phyloP scores from a whole-genome alignment of 2,888 invertebrate genomes.

The Acheta domesticus region DNA sequence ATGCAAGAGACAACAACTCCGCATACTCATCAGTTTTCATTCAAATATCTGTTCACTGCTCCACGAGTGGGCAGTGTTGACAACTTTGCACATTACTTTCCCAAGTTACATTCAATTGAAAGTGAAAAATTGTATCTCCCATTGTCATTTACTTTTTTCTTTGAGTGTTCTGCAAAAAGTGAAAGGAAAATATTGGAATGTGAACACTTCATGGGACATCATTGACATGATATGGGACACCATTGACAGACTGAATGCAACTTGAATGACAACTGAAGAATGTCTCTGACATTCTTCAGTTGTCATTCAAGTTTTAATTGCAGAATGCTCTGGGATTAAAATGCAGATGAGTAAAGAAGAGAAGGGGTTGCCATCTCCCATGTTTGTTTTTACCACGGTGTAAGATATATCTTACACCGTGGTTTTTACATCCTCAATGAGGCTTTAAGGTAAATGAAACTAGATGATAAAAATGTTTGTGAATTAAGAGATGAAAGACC shows the following conservation, averaged over 20 bases:
- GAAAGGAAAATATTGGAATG: background rate
- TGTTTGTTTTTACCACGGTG: no score
- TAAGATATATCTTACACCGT: no score
- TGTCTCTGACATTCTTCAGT: no score
- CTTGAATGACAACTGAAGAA: background rate
- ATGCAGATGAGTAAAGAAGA: background rate
- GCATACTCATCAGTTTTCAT: no score
- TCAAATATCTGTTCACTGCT: no score
- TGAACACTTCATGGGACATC: background rate
- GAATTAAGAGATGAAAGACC: no score
- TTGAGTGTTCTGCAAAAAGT: background rate
- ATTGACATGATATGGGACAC: no score
- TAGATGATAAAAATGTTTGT: conserved; percentile 1
- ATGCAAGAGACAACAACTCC: no score
- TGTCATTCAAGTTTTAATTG: no score
- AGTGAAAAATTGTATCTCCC: background rate
- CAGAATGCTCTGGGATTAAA: background rate
- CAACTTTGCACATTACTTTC: background rate
- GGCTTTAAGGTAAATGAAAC: background rate
- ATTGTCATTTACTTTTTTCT: background rate
- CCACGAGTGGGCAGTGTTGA: no score
- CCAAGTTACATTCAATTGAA: background rate
- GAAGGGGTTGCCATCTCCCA: background rate
- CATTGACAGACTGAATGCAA: background rate
- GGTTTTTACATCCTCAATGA: background rate